Evolutionary conservation across 2,797 vertebrate genomes (phyloP), one percentile per base, ranked within the genome.

Genomic region (Eleutherodactylus coqui): DNA sequence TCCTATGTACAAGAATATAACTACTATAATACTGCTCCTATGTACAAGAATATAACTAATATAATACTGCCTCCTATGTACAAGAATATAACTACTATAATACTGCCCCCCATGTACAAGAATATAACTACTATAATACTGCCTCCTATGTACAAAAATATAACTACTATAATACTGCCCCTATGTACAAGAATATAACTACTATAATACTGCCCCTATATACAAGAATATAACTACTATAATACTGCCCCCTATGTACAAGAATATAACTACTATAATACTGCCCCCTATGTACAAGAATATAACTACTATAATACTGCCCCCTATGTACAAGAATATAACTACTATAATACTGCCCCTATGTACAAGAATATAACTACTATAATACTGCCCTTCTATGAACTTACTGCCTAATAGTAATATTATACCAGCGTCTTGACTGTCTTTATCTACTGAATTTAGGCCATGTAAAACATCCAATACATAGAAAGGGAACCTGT

Each of bases 271-370:
- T 67, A 67, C 62, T 67, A 64, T 67, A 34, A 69, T 38, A 29
- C 27, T 67, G 62, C 62, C 9, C n/a, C 32, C 32, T 67, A 67
- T 64, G 14, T 36, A 70, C 67, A 41, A 13, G 34, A 70, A 70
- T 70, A 41, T 67, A 70, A 70, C 34, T 70, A 70, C 67, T 70
- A 67, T 70, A 70, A 70, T 70, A 70, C 36, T 70, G 19, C 36
- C 16, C n/a, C 36, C 67, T 70, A 64, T 64, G 4, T 34, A 64
- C 64, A 69, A 38, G 32, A 36, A 69, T 70, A 70, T 41, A 70
- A 70, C 67, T 70, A 13, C 34, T 67, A 67, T 67, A 41, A 70
- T 38, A 70, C 67, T 41, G 8, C 67, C 10, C 67, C 62, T 67
- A 36, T 67, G 2, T 67, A 36, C 32, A 67, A 36, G 62, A 36